phyloP scores from a whole-genome alignment of 2,797 vertebrate species.

The Phrynocephalus guinanensis region DNA sequence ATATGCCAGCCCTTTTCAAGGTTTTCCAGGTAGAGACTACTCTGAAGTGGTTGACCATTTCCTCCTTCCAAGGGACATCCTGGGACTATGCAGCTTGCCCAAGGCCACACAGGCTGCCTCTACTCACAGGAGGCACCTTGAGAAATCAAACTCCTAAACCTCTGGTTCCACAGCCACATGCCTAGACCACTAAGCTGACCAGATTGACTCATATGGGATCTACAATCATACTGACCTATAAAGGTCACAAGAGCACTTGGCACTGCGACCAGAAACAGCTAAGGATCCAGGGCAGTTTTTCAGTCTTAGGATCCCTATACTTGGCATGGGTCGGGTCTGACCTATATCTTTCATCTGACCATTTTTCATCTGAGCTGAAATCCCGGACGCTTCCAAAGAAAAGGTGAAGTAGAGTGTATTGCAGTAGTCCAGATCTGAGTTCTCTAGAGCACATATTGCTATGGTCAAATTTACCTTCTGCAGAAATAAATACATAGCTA shows the following conservation, averaged over 20 bases:
- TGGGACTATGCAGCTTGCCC: no score
- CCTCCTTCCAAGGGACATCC: no score
- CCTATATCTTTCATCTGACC: neutral
- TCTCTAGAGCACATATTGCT: neutral
- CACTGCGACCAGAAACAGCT: neutral
- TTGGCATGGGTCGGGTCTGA: neutral
- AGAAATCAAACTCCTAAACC: no score
- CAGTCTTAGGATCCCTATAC: neutral
- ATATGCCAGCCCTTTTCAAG: no score
- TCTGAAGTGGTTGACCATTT: no score
- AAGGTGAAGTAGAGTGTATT: neutral
- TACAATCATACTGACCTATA: neutral
- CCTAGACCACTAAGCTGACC: no score
- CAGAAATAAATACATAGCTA: neutral
- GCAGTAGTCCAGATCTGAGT: neutral
- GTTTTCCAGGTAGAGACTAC: no score
- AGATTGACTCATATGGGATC: neutral
- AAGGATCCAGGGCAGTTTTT: neutral
- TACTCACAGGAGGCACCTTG: no score
- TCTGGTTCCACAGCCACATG: no score
- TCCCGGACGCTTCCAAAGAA: constrained; percentile 1
- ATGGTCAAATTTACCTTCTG: neutral
- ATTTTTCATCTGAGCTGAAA: neutral
- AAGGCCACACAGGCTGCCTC: no score
- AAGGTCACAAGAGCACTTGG: neutral